phyloP scores from a whole-genome alignment of 2,113 vertebrate species.

The Sorex fumeus region DNA sequence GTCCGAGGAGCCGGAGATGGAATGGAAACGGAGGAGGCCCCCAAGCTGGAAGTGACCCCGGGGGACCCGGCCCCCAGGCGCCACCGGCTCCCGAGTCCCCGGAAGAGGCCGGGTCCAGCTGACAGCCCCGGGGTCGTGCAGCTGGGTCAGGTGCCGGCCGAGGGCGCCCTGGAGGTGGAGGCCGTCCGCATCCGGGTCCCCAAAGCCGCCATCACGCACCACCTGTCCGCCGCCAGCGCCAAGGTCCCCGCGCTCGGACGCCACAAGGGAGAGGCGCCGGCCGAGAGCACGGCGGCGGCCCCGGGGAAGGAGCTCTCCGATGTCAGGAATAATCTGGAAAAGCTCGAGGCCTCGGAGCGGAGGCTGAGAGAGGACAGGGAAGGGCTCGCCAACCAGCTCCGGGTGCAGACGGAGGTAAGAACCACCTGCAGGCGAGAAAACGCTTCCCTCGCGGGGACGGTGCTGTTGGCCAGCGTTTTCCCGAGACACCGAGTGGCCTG shows the following conservation, averaged over 20 bases:
- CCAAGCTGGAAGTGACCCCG: constrained; percentile 86
- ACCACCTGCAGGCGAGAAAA: background rate
- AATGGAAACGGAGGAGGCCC: constrained; percentile 95
- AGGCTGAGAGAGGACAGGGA: constrained; percentile 97
- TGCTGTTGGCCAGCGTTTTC: background rate
- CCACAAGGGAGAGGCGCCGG: constrained; percentile 89
- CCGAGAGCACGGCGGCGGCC: constrained; percentile 87
- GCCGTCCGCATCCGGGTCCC: constrained; percentile 96
- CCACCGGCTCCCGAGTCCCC: constrained; percentile 86
- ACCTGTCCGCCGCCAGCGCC: constrained; percentile 87
- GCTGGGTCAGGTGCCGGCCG: constrained; percentile 92
- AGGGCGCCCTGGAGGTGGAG: constrained; percentile 95
- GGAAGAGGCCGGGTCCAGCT: constrained; percentile 82
- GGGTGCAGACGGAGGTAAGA: constrained; percentile 96
- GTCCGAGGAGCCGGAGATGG: constrained; percentile 96
- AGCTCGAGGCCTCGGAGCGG: constrained; percentile 95
- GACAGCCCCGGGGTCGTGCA: constrained; percentile 94
- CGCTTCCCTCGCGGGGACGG: background rate
- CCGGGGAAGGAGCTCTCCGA: constrained; percentile 90
- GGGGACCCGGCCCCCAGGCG: constrained; percentile 77
- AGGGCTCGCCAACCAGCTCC: constrained; percentile 96
- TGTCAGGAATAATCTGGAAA: constrained; percentile 91
- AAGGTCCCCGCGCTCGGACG: constrained; percentile 85
- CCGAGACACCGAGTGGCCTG: background rate
- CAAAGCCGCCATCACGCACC: constrained; percentile 92